Conservation (phyloP, 1,140 invertebrate genomes). For the Steinernema khuongi region DNA sequence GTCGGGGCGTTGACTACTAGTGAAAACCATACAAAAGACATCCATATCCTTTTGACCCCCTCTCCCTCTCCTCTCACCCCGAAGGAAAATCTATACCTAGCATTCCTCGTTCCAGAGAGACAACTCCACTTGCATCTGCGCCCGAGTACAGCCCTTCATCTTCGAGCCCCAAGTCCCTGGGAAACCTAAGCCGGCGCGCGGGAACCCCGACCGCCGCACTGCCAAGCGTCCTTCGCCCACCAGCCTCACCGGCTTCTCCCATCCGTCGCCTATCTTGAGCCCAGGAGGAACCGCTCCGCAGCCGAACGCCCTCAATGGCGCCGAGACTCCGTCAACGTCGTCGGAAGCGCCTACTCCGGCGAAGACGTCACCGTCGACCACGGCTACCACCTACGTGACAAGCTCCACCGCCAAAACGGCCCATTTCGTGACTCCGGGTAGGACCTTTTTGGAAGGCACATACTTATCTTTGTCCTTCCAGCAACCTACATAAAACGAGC, state of each 20-base stretch:
- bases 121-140: constrained; percentile 6
- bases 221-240: constrained; percentile 10
- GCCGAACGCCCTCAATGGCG: background rate
- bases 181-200: constrained; percentile 10
- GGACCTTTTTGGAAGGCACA: background rate
- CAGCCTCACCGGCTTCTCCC: background rate
- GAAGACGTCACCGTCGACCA: background rate
- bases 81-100: too few species aligned
- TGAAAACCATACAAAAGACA: background rate
- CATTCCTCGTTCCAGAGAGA: constrained; percentile 5
- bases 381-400: background rate
- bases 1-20: background rate
- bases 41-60: background rate
- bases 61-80: background rate
- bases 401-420: background rate
- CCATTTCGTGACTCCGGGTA: background rate
- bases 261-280: background rate
- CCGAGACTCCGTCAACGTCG: background rate
- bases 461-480: background rate
- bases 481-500: background rate
- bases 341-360: background rate
- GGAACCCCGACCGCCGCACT: constrained; percentile 10
- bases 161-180: constrained; percentile 9
- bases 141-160: constrained; percentile 15
- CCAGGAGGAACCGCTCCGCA: background rate